phyloP scores from a whole-genome alignment of 2,797 vertebrate species.

The Morelia viridis region DNA sequence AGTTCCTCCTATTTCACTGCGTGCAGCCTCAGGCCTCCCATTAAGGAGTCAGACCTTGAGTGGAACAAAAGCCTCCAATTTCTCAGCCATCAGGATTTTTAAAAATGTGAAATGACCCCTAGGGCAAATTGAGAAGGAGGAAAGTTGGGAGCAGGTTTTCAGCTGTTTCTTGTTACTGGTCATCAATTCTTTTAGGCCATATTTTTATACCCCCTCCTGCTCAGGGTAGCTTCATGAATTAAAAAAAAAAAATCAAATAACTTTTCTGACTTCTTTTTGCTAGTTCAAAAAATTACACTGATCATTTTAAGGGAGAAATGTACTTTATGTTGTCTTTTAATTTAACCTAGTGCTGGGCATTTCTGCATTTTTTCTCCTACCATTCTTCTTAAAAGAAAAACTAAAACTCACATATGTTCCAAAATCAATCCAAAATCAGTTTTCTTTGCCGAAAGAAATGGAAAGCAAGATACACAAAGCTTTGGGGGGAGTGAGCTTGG shows the following conservation, averaged over 20 bases:
- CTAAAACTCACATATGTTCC: not conserved
- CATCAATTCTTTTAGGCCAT: constrained; percentile 11
- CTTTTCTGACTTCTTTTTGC: not conserved
- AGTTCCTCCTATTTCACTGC: constrained; percentile 5
- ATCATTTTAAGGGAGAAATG: not conserved
- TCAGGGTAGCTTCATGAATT: not conserved
- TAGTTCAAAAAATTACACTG: not conserved
- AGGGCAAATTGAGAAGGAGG: constrained; percentile 36
- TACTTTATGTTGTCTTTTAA: not conserved
- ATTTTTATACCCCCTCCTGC: not conserved
- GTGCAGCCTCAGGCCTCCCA: not conserved
- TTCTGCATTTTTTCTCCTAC: not conserved
- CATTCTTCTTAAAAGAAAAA: constrained; percentile 1
- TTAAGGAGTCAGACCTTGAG: constrained; percentile 36
- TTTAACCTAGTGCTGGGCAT: not conserved
- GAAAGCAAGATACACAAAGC: not conserved
- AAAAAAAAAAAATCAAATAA: not conserved
- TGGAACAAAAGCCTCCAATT: constrained; percentile 51
- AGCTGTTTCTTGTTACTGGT: constrained; percentile 66
- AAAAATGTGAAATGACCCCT: constrained; percentile 62
- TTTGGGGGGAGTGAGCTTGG: not conserved
- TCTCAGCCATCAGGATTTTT: constrained; percentile 60
- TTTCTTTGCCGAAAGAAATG: not conserved
- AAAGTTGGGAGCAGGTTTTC: not conserved
- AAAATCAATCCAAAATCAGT: not conserved